Evolutionary conservation across 2,113 vertebrate genomes (phyloP).

Genomic region (Tapirus terrestris): DNA sequence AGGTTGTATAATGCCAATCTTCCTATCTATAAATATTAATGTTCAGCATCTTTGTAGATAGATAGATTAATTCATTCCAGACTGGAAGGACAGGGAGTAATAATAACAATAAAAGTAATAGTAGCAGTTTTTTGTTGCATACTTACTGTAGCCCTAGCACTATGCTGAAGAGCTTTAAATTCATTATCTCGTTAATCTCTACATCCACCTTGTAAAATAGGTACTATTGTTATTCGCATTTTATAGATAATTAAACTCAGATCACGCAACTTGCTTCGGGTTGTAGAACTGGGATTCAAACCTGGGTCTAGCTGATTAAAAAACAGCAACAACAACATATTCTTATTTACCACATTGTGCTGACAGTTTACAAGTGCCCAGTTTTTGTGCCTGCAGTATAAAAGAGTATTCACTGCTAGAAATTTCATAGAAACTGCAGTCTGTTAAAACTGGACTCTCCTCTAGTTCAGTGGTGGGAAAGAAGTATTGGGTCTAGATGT

Average conservation of each 20-base stretch:
- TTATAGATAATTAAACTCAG: constrained; percentile 55
- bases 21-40: constrained; percentile 51
- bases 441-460: constrained; percentile 46
- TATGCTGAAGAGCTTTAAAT: constrained; percentile 25
- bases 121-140: neutral
- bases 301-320: neutral
- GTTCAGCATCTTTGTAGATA: constrained; percentile 40
- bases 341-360: neutral
- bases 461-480: constrained; percentile 42
- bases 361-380: constrained; percentile 1
- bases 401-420: constrained; percentile 20
- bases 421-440: constrained; percentile 48
- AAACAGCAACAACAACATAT: neutral
- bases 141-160: neutral
- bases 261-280: constrained; percentile 7
- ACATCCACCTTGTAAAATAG: constrained; percentile 44
- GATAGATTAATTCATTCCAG: constrained; percentile 44
- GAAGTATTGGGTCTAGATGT: constrained; percentile 25
- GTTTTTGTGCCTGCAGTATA: constrained; percentile 18
- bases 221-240: constrained; percentile 25
- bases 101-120: neutral
- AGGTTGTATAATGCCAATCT: constrained; percentile 5
- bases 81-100: neutral
- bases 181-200: constrained; percentile 50
- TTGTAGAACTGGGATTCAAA: constrained; percentile 24